Evolutionary conservation across 2,888 invertebrate genomes (phyloP).

Genomic region (Hypena proboscidalis): DNA sequence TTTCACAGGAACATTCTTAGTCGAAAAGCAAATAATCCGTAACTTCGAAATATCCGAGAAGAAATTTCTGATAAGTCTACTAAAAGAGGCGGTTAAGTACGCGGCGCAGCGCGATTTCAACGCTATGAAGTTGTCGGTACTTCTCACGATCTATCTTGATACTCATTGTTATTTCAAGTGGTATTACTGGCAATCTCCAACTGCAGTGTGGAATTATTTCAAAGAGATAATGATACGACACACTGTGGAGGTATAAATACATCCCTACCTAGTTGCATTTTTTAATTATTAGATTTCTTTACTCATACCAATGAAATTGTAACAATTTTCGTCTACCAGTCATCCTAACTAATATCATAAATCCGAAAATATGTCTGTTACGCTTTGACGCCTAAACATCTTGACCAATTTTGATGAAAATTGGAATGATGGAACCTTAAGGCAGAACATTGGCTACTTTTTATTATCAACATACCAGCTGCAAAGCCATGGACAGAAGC

Average conservation of each 20-base stretch:
- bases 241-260: slow-evolving; percentile 69
- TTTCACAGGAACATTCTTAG: slow-evolving; percentile 56
- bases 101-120: slow-evolving; percentile 66
- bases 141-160: slow-evolving; percentile 66
- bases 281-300: no score
- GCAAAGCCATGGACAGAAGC: no score
- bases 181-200: slow-evolving; percentile 69
- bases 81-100: slow-evolving; percentile 65
- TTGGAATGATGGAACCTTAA: no score
- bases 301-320: no score
- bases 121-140: slow-evolving; percentile 59
- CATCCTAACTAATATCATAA: no score
- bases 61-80: slow-evolving; percentile 56
- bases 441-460: no score
- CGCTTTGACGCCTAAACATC: no score
- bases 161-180: slow-evolving; percentile 69
- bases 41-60: slow-evolving; percentile 65
- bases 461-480: no score
- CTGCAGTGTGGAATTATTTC: slow-evolving; percentile 67
- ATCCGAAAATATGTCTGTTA: no score
- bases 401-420: no score
- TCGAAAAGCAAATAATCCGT: slow-evolving; percentile 60
- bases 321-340: no score
- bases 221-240: slow-evolving; percentile 72
- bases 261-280: no score